Conservation (phyloP, 1,140 invertebrate species). For the Batillaria attramentaria region DNA sequence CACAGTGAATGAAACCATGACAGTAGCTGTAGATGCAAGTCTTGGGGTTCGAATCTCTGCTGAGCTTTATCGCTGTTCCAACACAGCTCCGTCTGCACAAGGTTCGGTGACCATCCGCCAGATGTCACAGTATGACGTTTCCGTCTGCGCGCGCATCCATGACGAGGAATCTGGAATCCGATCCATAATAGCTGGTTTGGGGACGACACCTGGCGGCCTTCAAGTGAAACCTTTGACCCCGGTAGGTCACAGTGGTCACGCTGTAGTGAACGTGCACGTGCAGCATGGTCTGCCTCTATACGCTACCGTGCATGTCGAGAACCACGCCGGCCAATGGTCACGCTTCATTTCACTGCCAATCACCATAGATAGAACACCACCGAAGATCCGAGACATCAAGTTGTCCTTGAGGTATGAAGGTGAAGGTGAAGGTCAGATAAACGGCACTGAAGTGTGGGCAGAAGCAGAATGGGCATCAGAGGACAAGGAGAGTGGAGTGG, state of each 20-base stretch:
- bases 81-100: background rate
- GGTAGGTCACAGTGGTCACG: slow-evolving; percentile 21
- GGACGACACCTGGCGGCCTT: slow-evolving; percentile 36
- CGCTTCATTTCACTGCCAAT: slow-evolving; percentile 36
- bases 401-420: slow-evolving; percentile 26
- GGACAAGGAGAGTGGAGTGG: slow-evolving; percentile 42
- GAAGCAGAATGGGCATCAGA: slow-evolving; percentile 27
- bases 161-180: slow-evolving; percentile 43
- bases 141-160: slow-evolving; percentile 29
- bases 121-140: slow-evolving; percentile 28
- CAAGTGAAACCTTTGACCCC: slow-evolving; percentile 28
- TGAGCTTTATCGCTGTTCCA: background rate
- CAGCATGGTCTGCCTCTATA: slow-evolving; percentile 37
- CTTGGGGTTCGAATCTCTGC: background rate
- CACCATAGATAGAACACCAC: slow-evolving; percentile 41
- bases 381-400: slow-evolving; percentile 16
- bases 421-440: background rate
- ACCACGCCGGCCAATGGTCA: slow-evolving; percentile 32
- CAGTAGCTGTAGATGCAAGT: background rate
- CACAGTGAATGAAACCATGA: background rate
- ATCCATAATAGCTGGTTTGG: slow-evolving; percentile 32
- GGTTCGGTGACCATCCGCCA: slow-evolving; percentile 30
- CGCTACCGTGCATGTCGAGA: slow-evolving; percentile 33
- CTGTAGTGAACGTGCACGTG: slow-evolving; percentile 25
- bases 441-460: background rate